These are phyloP conservation scores for Sturmia bella DNA, from an alignment of 2,888 invertebrate genomes.

Conservation along the genomic window DNA sequence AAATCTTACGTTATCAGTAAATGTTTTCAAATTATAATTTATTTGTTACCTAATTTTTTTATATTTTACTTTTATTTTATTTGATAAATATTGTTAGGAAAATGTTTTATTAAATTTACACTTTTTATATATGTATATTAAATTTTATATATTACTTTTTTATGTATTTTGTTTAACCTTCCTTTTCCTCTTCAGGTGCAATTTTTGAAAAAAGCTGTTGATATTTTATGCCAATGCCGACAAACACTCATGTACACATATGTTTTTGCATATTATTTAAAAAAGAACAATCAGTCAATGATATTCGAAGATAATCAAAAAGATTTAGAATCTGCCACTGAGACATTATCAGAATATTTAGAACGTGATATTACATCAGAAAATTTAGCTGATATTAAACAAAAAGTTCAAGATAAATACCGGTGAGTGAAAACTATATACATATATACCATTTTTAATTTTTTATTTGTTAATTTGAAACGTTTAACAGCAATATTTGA, in stretches of 20 bases:
- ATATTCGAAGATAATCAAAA: constrained; percentile 99
- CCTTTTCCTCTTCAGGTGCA: constrained; percentile 87
- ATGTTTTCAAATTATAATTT: too few species aligned
- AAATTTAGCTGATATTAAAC: constrained; percentile 98
- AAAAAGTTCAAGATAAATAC: constrained; percentile 99
- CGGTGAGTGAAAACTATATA: constrained; percentile 85
- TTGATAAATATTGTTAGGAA: too few species aligned
- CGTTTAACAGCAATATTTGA: neutral
- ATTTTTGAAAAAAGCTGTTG: constrained; percentile 98
- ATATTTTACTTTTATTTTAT: too few species aligned
- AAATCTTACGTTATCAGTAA: too few species aligned
- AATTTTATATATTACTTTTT: neutral
- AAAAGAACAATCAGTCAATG: constrained; percentile 98
- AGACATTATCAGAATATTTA: constrained; percentile 97
- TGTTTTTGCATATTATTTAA: constrained; percentile 99
- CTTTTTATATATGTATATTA: neutral
- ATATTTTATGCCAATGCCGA: constrained; percentile 97
- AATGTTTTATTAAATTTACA: too few species aligned
- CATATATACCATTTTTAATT: neutral
- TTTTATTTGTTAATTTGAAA: constrained; percentile 4
- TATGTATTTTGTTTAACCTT: neutral
- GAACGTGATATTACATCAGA: constrained; percentile 99
- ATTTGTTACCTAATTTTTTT: too few species aligned
- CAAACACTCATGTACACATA: constrained; percentile 99
- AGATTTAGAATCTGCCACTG: constrained; percentile 98